phyloP scores from a whole-genome alignment of 2,888 invertebrate genomes.

The Eristalis intricaria region DNA sequence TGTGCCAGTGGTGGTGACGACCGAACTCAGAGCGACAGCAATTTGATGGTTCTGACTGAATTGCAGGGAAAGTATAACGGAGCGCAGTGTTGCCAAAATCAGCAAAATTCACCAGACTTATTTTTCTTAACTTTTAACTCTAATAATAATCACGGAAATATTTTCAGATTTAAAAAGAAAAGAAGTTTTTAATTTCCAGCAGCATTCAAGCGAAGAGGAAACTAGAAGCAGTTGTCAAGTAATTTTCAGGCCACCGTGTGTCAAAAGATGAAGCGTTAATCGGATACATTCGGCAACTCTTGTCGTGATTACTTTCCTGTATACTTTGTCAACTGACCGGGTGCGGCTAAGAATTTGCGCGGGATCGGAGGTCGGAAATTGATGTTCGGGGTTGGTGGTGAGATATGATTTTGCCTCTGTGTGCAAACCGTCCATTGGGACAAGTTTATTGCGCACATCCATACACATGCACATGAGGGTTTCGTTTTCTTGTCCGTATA shows the following conservation, averaged over 20 bases:
- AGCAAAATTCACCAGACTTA: neutral
- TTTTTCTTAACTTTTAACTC: neutral
- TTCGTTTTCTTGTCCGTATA: constrained; percentile 19
- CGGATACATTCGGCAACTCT: neutral
- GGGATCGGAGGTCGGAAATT: constrained; percentile 16
- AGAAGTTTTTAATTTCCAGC: no score
- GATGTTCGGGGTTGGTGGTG: constrained; percentile 62
- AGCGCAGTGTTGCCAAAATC: neutral
- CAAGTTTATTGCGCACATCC: constrained; percentile 59
- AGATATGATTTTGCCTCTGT: constrained; percentile 59
- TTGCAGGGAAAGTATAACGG: constrained; percentile 23
- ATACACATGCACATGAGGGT: constrained; percentile 35
- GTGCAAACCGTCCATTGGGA: constrained; percentile 56
- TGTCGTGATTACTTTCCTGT: constrained; percentile 8
- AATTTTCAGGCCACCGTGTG: neutral
- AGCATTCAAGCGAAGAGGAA: no score
- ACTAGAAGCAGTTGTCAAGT: neutral
- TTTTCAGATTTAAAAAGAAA: no score
- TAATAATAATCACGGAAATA: no score
- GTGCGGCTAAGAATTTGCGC: constrained; percentile 12
- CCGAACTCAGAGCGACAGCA: constrained; percentile 26
- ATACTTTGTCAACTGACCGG: constrained; percentile 33
- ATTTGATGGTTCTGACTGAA: constrained; percentile 54
- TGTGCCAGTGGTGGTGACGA: constrained; percentile 21
- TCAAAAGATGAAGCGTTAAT: neutral